phyloP scores from a whole-genome alignment of 1,140 invertebrate species.

The Daktulosphaira vitifoliae region DNA sequence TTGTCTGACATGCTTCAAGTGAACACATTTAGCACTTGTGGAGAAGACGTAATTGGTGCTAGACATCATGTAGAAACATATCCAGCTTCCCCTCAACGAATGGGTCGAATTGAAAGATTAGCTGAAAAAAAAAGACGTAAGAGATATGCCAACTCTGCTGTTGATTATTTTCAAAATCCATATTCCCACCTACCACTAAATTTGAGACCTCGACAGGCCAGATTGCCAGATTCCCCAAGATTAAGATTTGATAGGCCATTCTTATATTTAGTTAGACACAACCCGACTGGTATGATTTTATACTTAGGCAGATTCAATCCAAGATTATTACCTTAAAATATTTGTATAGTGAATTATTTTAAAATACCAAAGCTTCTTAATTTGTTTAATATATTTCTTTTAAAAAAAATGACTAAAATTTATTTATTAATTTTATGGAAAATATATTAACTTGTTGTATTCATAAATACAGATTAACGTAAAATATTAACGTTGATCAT shows the following conservation, averaged over 20 bases:
- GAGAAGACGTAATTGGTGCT: slow-evolving; percentile 59
- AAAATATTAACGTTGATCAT: too few species aligned
- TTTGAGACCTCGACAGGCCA: slow-evolving; percentile 58
- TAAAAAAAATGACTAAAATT: too few species aligned
- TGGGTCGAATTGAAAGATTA: slow-evolving; percentile 32
- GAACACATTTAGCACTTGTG: slow-evolving; percentile 68
- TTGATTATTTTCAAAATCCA: slow-evolving; percentile 13
- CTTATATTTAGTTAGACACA: slow-evolving; percentile 75
- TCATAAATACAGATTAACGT: too few species aligned
- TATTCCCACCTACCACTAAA: slow-evolving; percentile 49
- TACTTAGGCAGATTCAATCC: slow-evolving; percentile 79
- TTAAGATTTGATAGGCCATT: slow-evolving; percentile 75
- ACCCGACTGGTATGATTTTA: slow-evolving; percentile 74
- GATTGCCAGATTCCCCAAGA: slow-evolving; percentile 58
- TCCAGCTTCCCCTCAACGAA: slow-evolving; percentile 52
- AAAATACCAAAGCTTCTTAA: too few species aligned
- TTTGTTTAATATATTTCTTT: too few species aligned
- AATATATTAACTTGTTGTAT: too few species aligned
- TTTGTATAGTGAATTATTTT: too few species aligned
- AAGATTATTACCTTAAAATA: slow-evolving; percentile 55
- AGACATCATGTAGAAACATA: slow-evolving; percentile 70
- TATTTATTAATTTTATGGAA: too few species aligned
- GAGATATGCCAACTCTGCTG: background rate
- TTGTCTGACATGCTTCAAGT: slow-evolving; percentile 70
- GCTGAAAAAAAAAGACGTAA: background rate